Evolutionary conservation across 2,113 vertebrate species (phyloP), one percentile per base, ranked within the genome.

Genomic region (Eptesicus fuscus): DNA sequence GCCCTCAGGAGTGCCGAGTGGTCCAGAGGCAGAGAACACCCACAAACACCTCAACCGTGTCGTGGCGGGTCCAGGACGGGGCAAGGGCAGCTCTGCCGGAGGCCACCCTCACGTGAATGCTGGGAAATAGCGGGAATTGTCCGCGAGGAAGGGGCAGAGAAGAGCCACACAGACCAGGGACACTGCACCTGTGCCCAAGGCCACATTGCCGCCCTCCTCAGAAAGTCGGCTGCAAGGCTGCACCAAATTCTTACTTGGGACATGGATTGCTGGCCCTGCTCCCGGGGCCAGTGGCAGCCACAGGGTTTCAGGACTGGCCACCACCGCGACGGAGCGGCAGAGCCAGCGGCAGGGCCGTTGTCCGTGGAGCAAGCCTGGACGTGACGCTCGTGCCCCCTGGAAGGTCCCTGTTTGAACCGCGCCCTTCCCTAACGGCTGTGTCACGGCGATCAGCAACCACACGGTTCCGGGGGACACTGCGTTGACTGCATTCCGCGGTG

Each of bases 401-500:
- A 65, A 76, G 5, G 32, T 12, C 53, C 79, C 0, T n/a, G 1
- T 1, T 3, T 5, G 63, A n/a, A 17, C 7, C 40, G 7, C 61
- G 1, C 30, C 35, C 65, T 94, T 35, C 28, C 78, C 56, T 88
- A 42, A 49, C 71, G 65, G 59, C 91, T 77, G 44, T 11, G 23
- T 53, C 76, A 9, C 9, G 13, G n/a, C 91, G 76, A 20, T 30
- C 73, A 86, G 82, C 92, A 82, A 61, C 96, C 40, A 85, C 22
- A 0, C 12, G 25, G 9, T 86, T 83, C 90, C 42, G 82, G 97
- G 94, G 88, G 69, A 96, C 95, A 42, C 83, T 17, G 16, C 53
- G 73, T 82, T 92, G 97, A 94, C 90, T 89, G 84, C 83, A 40
- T 20, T 92, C 97, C 93, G 96, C 97, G 98, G 97, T 98, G 95